Conservation (phyloP, 2,888 invertebrate species). For the Lepetodrilus schrolli region DNA sequence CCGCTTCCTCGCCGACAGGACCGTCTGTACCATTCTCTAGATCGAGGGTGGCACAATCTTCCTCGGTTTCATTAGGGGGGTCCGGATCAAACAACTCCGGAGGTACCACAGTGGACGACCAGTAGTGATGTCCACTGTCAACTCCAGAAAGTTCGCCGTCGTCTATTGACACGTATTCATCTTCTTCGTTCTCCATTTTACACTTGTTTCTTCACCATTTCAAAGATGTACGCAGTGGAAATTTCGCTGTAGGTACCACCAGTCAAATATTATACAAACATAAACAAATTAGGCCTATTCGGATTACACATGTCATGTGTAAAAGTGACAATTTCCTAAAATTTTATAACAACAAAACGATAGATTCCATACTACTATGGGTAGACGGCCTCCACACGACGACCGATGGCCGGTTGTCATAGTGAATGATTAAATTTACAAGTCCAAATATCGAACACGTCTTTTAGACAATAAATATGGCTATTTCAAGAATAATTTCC, state of each 20-base stretch:
- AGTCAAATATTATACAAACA: constrained; percentile 12
- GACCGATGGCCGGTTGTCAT: background rate
- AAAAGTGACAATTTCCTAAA: constrained; percentile 15
- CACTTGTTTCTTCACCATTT: background rate
- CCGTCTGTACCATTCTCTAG: constrained; percentile 8
- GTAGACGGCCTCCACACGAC: background rate
- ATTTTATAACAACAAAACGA: constrained; percentile 24
- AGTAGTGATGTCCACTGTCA: background rate
- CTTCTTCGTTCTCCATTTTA: constrained; percentile 12
- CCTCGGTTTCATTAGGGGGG: background rate
- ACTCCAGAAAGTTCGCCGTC: background rate
- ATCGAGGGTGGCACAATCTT: background rate
- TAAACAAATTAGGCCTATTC: constrained; percentile 12
- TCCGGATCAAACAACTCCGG: background rate
- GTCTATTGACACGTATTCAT: constrained; percentile 8
- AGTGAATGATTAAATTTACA: background rate
- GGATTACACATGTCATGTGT: constrained; percentile 11
- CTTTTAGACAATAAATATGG: constrained; percentile 7
- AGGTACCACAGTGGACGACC: background rate
- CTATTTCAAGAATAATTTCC: constrained; percentile 5
- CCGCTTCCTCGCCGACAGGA: constrained; percentile 25
- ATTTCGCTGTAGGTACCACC: background rate
- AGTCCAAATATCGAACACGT: background rate
- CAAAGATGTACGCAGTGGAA: background rate
- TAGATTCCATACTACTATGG: background rate